phyloP scores from a whole-genome alignment of 2,797 vertebrate species.

The Arnoldichthys spilopterus region DNA sequence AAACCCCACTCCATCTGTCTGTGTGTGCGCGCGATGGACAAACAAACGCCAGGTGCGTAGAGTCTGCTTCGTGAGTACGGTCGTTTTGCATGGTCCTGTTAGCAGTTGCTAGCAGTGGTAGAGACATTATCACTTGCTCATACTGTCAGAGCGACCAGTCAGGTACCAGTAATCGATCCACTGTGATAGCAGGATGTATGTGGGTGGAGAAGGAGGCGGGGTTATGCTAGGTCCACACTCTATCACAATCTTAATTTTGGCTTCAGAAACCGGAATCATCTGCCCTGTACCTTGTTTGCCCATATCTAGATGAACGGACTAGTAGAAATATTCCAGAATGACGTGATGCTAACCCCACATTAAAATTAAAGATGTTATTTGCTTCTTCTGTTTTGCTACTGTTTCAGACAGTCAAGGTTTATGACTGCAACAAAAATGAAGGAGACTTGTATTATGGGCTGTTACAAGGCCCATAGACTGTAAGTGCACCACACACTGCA shows the following conservation, averaged over 20 bases:
- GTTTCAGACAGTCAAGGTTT: not conserved
- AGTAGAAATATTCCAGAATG: no score
- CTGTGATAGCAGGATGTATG: no score
- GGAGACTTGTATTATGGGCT: not conserved
- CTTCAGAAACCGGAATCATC: no score
- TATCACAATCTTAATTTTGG: no score
- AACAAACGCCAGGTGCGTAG: not conserved
- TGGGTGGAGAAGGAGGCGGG: no score
- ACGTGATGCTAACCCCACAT: no score
- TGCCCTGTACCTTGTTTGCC: no score
- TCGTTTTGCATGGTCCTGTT: not conserved
- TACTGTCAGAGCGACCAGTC: not conserved
- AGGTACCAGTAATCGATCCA: no score
- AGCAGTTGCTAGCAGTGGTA: not conserved
- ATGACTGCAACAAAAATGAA: not conserved
- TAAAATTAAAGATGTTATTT: no score
- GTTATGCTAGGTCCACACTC: no score
- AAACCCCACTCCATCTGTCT: conserved; percentile 8
- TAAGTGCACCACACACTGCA: not conserved
- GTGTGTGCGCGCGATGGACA: not conserved
- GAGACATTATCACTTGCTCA: not conserved
- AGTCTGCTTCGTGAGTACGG: not conserved
- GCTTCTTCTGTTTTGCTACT: no score
- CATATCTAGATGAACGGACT: no score
- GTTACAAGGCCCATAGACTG: not conserved